Base-by-base conservation (phyloP, 2,113 vertebrate genomes). In the Melanotaenia duboulayi region DNA sequence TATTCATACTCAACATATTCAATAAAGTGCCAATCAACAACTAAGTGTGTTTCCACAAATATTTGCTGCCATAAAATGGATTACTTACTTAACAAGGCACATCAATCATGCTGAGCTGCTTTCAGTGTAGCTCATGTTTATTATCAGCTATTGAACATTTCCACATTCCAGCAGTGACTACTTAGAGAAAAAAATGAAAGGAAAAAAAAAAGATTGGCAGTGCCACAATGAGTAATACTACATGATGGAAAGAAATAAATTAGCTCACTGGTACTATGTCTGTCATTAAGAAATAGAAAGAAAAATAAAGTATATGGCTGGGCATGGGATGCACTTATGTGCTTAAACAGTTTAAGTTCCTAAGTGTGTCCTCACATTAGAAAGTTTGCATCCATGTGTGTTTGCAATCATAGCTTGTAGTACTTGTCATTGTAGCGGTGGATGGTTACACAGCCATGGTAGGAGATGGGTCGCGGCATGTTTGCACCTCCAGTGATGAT, bases 381-480 rank as follows among this genome's bases (percentile, higher is more conserved):
- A 37, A 76, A 46, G 42, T 55, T 49, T 48, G 56, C 75, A 54
- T 70, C 48, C 63, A n/a, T 59, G 28, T n/a, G 7, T 16, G 54
- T 66, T 76, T 12, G 51, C 24, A 48, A 76, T 95, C 92, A 98
- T 40, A 93, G 91, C 90, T 92, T 97, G 89, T 95, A 96, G 92
- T 95, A 94, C 84, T 97, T 99, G 82, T 99, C 97, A 54, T 96
- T 98, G 85, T 96, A 98, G 90, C 98, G 96, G 81, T 99, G 97
- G 79, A 99, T 97, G 66, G 98, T 99, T 71, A 99, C 98, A 70
- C 98, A 99, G 89, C 98, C 98, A 0, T 99, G 98, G 71, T 99
- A 99, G 0, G 97, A 99, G 89, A 99, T 97, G 51, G 97, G 96
- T 68, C 98, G 94, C 12, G 97, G 97, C 98, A 99, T 99, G 56